Conservation (phyloP, 2,113 vertebrate genomes). For the Amblyornis subalaris region DNA sequence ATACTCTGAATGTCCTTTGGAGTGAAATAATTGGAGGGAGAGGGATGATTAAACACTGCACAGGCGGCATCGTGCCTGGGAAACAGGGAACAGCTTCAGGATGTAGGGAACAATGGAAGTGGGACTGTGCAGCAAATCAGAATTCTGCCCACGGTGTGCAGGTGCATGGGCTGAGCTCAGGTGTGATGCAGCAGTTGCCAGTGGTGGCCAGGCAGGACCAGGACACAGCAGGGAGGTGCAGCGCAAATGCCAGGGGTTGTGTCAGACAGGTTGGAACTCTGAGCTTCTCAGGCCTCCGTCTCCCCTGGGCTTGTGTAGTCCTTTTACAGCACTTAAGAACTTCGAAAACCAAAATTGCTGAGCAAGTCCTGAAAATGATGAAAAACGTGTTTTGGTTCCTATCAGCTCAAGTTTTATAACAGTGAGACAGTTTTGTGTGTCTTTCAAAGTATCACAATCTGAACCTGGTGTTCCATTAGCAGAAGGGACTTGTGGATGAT, state of each 20-base stretch:
- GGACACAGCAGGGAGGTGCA: too few relatives aligned
- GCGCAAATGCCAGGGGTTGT: too few relatives aligned
- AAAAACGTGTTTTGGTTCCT: not conserved
- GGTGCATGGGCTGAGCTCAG: not conserved
- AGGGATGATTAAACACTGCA: not conserved
- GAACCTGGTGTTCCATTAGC: not conserved
- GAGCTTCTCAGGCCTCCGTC: not conserved
- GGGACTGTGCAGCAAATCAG: not conserved
- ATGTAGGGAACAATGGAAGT: fast-evolving
- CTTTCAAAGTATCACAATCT: not conserved
- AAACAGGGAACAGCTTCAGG: not conserved
- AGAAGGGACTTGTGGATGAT: fast-evolving
- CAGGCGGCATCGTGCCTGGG: fast-evolving
- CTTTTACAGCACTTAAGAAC: not conserved
- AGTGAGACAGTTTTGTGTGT: not conserved
- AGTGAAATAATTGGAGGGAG: not conserved
- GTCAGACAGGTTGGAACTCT: not conserved
- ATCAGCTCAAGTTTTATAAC: not conserved
- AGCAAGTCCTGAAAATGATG: not conserved
- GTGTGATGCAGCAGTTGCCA: not conserved
- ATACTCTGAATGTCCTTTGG: not conserved
- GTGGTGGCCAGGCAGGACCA: too few relatives aligned
- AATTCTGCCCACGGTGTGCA: not conserved
- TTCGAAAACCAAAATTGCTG: not conserved
- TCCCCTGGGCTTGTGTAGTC: not conserved